A percentile compares a stretch with the other conserved stretches of the same genome.
Evolutionary conservation across 2,797 vertebrate genomes (phyloP).

Genomic region (Cyclopterus lumpus): DNA sequence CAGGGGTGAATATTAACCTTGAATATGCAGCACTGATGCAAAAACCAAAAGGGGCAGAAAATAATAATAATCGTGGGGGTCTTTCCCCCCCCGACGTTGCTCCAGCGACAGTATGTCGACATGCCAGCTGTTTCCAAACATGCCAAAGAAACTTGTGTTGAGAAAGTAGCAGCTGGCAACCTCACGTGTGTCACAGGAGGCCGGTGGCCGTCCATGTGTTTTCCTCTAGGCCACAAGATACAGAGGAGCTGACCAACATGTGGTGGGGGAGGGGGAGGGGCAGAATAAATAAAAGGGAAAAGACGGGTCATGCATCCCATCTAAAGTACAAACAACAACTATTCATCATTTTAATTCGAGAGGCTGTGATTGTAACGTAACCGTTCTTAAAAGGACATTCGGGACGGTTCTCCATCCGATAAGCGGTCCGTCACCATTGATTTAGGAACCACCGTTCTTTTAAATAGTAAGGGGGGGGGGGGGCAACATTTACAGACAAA

Average conservation of each 20-base stretch:
- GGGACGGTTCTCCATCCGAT: constrained; percentile 5
- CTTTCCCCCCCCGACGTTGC: no score
- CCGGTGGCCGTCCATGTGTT: not conserved
- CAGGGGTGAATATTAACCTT: not conserved
- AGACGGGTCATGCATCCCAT: no score
- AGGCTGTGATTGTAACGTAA: not conserved
- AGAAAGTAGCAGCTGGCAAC: constrained; percentile 39
- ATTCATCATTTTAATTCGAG: not conserved
- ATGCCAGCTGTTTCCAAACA: constrained; percentile 12
- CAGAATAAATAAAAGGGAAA: no score
- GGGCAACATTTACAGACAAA: not conserved
- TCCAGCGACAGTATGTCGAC: not conserved
- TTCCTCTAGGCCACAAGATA: not conserved
- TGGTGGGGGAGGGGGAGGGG: not conserved
- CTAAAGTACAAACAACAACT: not conserved
- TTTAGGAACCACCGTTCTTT: constrained; percentile 9
- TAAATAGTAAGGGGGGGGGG: constrained; percentile 4
- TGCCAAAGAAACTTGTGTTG: constrained; percentile 5
- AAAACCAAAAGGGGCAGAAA: constrained; percentile 2
- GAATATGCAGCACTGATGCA: not conserved
- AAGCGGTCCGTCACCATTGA: not conserved
- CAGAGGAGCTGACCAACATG: not conserved
- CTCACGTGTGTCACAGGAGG: constrained; percentile 16
- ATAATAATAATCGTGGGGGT: no score
- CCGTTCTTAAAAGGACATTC: constrained; percentile 5